These are phyloP conservation scores for Imbricaverruca yamaguchii DNA, from an alignment of 2,888 invertebrate genomes.

Conservation along the genomic window DNA sequence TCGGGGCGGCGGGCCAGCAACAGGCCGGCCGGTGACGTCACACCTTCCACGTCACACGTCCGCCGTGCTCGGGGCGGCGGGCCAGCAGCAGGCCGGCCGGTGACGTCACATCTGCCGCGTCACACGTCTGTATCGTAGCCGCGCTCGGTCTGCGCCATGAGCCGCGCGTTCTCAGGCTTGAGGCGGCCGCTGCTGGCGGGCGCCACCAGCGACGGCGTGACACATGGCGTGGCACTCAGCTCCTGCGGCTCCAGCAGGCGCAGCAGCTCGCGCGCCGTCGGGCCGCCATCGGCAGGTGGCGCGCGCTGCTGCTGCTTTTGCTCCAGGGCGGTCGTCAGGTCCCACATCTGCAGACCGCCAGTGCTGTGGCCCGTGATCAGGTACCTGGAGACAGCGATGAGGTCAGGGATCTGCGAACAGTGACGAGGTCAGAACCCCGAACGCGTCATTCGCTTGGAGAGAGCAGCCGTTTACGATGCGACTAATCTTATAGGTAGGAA, in stretches of 20 bases:
- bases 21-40: background rate
- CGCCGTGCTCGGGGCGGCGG: background rate
- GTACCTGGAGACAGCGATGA: constrained; percentile 27
- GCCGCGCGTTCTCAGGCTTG: constrained; percentile 5
- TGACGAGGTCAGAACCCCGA: no score
- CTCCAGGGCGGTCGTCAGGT: constrained; percentile 89
- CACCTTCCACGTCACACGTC: background rate
- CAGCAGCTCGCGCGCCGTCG: constrained; percentile 81
- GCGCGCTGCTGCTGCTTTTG: constrained; percentile 40
- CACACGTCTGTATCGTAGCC: constrained; percentile 8
- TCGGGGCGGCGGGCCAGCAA: background rate
- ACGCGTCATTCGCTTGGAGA: no score
- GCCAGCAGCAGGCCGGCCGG: background rate
- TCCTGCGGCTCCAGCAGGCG: constrained; percentile 89
- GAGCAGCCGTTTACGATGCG: no score
- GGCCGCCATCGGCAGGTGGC: constrained; percentile 67
- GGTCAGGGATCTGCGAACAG: no score
- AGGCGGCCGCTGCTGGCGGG: background rate
- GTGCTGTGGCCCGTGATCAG: constrained; percentile 88
- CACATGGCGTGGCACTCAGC: constrained; percentile 72
- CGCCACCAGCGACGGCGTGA: constrained; percentile 57
- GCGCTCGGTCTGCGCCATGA: background rate
- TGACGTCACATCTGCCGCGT: no score
- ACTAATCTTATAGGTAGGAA: no score
- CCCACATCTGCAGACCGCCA: constrained; percentile 96